Percentiles rank a stretch among this genome's conserved stretches.
Conservation (phyloP, 2,797 vertebrate species). For the Tangara arthus region DNA sequence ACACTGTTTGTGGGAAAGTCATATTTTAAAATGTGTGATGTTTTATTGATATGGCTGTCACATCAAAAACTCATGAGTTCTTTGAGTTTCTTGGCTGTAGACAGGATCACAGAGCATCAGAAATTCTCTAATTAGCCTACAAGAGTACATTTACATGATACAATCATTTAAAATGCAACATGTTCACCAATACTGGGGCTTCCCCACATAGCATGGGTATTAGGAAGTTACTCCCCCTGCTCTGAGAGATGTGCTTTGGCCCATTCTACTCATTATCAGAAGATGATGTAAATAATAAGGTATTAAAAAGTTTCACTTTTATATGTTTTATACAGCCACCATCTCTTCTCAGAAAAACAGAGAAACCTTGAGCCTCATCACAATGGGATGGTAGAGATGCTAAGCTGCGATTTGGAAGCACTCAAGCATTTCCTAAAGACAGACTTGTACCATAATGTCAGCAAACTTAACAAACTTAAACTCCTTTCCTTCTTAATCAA, state of each 20-base stretch:
- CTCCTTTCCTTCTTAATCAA: not conserved
- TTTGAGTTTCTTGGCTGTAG: not conserved
- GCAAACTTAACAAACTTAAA: not conserved
- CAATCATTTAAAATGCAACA: not conserved
- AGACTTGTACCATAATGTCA: not conserved
- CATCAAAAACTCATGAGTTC: not conserved
- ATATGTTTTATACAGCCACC: not conserved
- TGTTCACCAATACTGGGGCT: not conserved
- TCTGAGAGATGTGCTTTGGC: not conserved
- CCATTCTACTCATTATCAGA: not conserved
- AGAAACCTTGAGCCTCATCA: not conserved
- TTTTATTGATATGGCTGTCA: not conserved
- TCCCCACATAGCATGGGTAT: not conserved
- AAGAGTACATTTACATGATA: accelerated
- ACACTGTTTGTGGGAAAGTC: not conserved
- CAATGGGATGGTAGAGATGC: not conserved
- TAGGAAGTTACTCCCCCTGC: not conserved
- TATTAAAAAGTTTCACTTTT: not conserved
- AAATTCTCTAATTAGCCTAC: not conserved
- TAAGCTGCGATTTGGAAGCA: not conserved
- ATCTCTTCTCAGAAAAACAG: not conserved
- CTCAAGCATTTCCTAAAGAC: not conserved
- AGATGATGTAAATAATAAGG: not conserved
- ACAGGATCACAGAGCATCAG: not conserved
- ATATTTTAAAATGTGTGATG: not conserved